Evolutionary conservation across 2,888 invertebrate species (phyloP).

Genomic region (Ochropleura plecta): DNA sequence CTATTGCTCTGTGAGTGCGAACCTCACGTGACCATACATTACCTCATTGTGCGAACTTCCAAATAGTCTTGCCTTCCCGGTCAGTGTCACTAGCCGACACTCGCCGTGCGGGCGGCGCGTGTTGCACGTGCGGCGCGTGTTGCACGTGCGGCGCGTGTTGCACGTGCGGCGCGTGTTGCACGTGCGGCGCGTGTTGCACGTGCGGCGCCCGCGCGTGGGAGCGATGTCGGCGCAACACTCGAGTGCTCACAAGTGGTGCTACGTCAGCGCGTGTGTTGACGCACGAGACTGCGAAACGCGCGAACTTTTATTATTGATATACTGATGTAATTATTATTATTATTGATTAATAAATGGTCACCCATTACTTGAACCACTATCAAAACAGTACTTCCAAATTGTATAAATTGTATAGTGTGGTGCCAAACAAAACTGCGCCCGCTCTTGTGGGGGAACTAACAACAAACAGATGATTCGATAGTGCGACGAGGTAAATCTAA

Average conservation of each 20-base stretch:
- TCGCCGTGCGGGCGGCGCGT: not conserved
- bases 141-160: not conserved
- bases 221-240: conserved; percentile 22
- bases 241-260: conserved; percentile 82
- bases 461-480: conserved; percentile 43
- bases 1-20: conserved; percentile 17
- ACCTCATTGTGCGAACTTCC: conserved; percentile 36
- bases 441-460: conserved; percentile 49
- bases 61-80: conserved; percentile 35
- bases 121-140: not conserved
- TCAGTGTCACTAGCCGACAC: conserved; percentile 12
- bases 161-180: conserved; percentile 13
- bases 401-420: conserved; percentile 67
- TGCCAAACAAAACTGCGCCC: conserved; percentile 60
- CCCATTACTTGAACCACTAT: conserved; percentile 51
- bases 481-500: conserved; percentile 76
- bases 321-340: conserved; percentile 55
- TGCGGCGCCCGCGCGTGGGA: not conserved
- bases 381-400: conserved; percentile 71
- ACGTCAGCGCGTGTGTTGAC: conserved; percentile 58
- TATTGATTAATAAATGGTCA: conserved; percentile 47
- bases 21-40: conserved; percentile 12
- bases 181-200: not conserved
- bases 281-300: conserved; percentile 45
- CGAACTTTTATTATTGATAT: conserved; percentile 45